Evolutionary conservation across 2,113 vertebrate genomes (phyloP).

Genomic region (Mobula hypostoma): DNA sequence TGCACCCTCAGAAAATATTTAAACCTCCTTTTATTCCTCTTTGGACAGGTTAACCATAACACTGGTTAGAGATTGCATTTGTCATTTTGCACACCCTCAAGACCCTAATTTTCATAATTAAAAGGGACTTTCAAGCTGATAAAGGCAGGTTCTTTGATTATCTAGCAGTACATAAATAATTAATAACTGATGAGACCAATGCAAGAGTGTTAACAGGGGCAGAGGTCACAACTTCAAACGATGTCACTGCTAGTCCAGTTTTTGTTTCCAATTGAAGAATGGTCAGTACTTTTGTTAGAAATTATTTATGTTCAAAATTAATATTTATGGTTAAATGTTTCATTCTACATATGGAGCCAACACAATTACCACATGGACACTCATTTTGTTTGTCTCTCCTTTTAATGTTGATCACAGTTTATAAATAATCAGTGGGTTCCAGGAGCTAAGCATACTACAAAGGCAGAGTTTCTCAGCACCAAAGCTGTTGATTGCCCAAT

Average conservation of each 20-base stretch:
- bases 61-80: neutral
- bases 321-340: neutral
- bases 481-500: conserved; percentile 61
- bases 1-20: neutral
- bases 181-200: neutral
- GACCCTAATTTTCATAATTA: neutral
- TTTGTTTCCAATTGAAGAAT: neutral
- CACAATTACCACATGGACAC: neutral
- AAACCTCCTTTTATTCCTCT: neutral
- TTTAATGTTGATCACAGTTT: conserved; percentile 44
- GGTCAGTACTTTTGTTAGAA: neutral
- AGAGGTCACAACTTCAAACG: neutral
- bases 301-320: too few species aligned
- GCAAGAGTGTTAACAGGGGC: neutral
- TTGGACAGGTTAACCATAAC: neutral
- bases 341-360: too few species aligned
- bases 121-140: neutral
- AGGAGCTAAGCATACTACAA: conserved; percentile 57
- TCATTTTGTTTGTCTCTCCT: neutral
- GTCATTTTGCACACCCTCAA: neutral
- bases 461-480: conserved; percentile 67
- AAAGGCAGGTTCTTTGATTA: neutral
- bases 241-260: neutral
- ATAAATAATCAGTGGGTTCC: conserved; percentile 55
- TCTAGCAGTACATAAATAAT: neutral